Evolutionary conservation across 1,140 invertebrate species (phyloP).

Genomic region (Mylabris phalerata): DNA sequence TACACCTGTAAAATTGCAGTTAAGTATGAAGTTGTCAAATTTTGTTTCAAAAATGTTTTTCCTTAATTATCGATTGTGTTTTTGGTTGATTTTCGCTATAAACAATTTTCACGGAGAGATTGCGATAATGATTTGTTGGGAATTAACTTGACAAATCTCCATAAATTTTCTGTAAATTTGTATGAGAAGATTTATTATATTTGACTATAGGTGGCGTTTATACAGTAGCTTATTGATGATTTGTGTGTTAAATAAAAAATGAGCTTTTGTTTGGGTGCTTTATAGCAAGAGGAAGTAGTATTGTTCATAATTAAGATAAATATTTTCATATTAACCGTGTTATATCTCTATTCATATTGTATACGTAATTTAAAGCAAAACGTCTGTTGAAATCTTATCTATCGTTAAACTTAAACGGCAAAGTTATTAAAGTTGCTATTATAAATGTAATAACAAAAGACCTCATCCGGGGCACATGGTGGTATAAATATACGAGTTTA

Average conservation of each 20-base stretch:
- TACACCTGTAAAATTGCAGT: no score
- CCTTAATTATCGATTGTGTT: no score
- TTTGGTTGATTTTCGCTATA: no score
- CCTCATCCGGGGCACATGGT: conserved; percentile 13
- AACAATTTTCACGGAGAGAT: no score
- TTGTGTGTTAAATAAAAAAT: conserved; percentile 1
- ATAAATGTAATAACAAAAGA: conserved; percentile 17
- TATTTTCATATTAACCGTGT: conserved; percentile 9
- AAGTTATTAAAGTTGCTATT: conserved; percentile 17
- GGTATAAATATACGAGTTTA: conserved; percentile 1
- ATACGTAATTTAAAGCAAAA: conserved; percentile 7
- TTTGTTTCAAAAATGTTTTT: no score
- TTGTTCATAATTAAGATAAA: conserved; percentile 9
- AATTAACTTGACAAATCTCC: no score
- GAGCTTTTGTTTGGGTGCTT: not conserved
- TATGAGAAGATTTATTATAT: no score
- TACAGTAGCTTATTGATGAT: not conserved
- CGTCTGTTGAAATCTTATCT: conserved; percentile 14
- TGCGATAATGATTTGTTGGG: no score
- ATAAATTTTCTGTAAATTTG: no score
- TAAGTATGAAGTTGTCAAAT: no score
- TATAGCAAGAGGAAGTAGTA: not conserved
- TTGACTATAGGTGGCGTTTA: no score
- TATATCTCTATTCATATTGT: conserved; percentile 3
- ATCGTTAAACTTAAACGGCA: conserved; percentile 7